Base-by-base conservation (phyloP, 2,888 invertebrate genomes). In the Didymodactylos carnosus region DNA sequence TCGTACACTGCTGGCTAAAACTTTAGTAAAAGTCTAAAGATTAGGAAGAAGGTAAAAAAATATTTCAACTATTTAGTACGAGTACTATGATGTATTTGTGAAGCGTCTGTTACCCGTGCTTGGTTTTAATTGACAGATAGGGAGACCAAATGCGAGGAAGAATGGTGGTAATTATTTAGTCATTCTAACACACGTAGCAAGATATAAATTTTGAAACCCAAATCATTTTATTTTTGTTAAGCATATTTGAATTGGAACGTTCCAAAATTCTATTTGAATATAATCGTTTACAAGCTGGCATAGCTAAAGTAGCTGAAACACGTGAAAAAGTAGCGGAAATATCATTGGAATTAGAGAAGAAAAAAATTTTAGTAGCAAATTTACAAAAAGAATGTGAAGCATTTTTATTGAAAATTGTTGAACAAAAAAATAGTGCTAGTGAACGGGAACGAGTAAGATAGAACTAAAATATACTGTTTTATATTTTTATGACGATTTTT, bases 281-380 rank as follows among this genome's bases (percentile, higher is more conserved):
- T 1, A 89, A 90, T 82, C 91, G 91, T 81, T 39, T 72, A 29
- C 79, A 80, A 69, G 90, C 89, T 80, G 92, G 92, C 7, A 84
- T 93, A 70, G 88, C 88, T 70, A 92, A 92, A 84, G 91, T 93
- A 73, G 90, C 91, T 78, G 92, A 92, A 79, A 91, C 92, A 0
- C 87, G 89, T 40, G 87, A 85, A 77, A 89, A 89, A 81, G 92
- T 93, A 0, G 88, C 88, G 71, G 87, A 87, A 75, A 92, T 92
- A 91, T 89, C 91, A 0, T 87, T 88, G 19, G 91, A 92, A 80
- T 83, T 93, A 75, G 90, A 88, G 77, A 84, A 88, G 8, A 90
- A 91, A 5, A 88, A 89, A 84, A 86, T 87, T 11, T 82, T 85
- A 79, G 84, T 86, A 53, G 81, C 87, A 13, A 87, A 88, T 77